These are phyloP conservation scores for Meiosimyza decipiens DNA, from an alignment of 2,888 invertebrate genomes.

Conservation along the genomic window DNA sequence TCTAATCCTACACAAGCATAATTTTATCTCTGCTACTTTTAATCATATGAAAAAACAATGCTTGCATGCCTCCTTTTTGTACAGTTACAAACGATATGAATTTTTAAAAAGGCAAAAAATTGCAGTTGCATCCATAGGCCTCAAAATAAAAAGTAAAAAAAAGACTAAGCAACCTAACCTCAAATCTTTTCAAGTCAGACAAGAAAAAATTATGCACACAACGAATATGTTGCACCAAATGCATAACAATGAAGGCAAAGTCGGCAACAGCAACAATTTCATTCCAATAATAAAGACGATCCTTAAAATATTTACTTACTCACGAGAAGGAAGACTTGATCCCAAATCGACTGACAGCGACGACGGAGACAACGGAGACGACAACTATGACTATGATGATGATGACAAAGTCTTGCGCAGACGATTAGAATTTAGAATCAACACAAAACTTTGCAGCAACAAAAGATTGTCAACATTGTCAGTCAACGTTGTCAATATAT, in stretches of 20 bases:
- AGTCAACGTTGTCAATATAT: conserved; percentile 15
- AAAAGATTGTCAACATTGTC: conserved; percentile 27
- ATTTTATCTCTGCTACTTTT: too few species aligned
- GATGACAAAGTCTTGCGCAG: conserved; percentile 22
- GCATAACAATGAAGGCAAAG: conserved; percentile 21
- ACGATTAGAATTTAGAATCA: conserved; percentile 36
- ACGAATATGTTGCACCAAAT: conserved; percentile 17
- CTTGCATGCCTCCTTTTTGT: too few species aligned
- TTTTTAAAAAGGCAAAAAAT: too few species aligned
- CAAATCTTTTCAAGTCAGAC: neutral
- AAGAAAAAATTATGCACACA: conserved; percentile 5
- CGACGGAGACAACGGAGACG: too few species aligned
- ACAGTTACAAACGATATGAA: too few species aligned
- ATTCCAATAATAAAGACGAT: conserved; percentile 27
- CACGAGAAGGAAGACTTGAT: conserved; percentile 21
- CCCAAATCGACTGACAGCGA: conserved; percentile 1
- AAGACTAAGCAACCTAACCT: neutral
- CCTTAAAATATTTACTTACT: conserved; percentile 32
- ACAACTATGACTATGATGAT: neutral
- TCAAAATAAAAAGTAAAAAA: too few species aligned
- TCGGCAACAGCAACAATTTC: conserved; percentile 10
- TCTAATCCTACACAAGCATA: too few species aligned
- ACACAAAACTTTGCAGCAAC: conserved; percentile 14
- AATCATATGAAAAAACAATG: too few species aligned
- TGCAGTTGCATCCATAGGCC: too few species aligned